These are phyloP conservation scores for Lapara coniferarum DNA, from an alignment of 2,888 invertebrate species.

Conservation along the genomic window DNA sequence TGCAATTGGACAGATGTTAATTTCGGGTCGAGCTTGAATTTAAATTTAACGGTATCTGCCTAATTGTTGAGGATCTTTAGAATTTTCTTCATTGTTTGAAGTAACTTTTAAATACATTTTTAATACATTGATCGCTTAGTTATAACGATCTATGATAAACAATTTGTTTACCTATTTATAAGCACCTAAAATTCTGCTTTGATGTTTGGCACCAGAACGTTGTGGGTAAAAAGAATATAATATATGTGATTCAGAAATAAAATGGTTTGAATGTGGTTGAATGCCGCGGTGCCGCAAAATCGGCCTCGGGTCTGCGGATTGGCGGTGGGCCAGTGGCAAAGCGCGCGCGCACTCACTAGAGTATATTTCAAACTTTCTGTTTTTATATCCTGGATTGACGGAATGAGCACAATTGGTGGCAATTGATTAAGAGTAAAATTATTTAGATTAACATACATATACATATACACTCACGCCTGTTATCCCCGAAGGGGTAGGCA, in stretches of 20 bases:
- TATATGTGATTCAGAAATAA: conserved; percentile 53
- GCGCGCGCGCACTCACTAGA: conserved; percentile 60
- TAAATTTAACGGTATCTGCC: neutral
- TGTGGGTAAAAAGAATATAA: conserved; percentile 20
- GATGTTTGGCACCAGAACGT: conserved; percentile 26
- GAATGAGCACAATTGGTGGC: neutral
- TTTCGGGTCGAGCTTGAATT: conserved; percentile 31
- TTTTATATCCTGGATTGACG: conserved; percentile 1
- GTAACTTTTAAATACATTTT: neutral
- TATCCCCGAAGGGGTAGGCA: no score
- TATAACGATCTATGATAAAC: neutral
- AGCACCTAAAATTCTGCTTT: neutral
- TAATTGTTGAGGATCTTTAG: conserved; percentile 32
- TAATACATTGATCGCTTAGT: no score
- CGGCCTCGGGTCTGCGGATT: conserved; percentile 64
- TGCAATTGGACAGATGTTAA: conserved; percentile 46
- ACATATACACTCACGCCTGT: no score
- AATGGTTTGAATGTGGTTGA: conserved; percentile 70
- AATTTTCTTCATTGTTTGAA: conserved; percentile 26
- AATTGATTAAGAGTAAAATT: neutral
- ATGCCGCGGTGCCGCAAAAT: conserved; percentile 71
- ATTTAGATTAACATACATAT: no score
- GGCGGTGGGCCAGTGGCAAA: conserved; percentile 63
- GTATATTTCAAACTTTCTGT: conserved; percentile 30
- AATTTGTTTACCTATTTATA: neutral